Conservation (phyloP, 2,888 invertebrate species). For the Drosophila vallismaia region DNA sequence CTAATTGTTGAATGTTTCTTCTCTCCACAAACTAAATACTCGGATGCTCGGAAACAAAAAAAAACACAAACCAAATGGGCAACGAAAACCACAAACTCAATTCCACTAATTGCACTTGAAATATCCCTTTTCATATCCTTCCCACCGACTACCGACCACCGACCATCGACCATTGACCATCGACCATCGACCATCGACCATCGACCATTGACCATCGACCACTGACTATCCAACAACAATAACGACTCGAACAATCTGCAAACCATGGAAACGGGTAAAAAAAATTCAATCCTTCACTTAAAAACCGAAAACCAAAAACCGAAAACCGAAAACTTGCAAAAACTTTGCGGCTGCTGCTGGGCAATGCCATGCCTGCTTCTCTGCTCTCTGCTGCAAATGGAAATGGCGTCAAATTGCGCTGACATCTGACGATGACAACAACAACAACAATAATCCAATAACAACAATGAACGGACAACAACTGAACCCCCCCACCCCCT, state of each 20-base stretch:
- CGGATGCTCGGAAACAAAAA: constrained; percentile 21
- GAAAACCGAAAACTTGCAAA: constrained; percentile 53
- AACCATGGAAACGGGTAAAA: constrained; percentile 50
- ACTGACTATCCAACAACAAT: constrained; percentile 22
- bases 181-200: no score
- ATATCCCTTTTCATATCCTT: constrained; percentile 72
- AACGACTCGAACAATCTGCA: constrained; percentile 38
- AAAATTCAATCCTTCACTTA: constrained; percentile 33
- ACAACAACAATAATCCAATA: constrained; percentile 13
- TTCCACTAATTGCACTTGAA: constrained; percentile 81
- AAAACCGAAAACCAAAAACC: constrained; percentile 26
- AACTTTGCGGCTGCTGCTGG: constrained; percentile 51
- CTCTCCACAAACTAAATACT: constrained; percentile 44
- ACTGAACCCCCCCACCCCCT: constrained; percentile 19
- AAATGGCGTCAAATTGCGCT: constrained; percentile 82
- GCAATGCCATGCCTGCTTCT: constrained; percentile 19
- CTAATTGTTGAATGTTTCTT: constrained; percentile 67
- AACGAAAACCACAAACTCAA: constrained; percentile 69
- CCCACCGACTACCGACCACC: no score
- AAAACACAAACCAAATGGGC: constrained; percentile 50
- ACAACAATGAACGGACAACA: constrained; percentile 44
- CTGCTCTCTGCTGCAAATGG: constrained; percentile 56
- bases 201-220: no score
- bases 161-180: no score
- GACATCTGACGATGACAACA: constrained; percentile 79